A percentile compares a stretch with the other conserved stretches of the same genome.
Evolutionary conservation across 2,113 vertebrate genomes (phyloP).

Genomic region (Pterocles burchelli): DNA sequence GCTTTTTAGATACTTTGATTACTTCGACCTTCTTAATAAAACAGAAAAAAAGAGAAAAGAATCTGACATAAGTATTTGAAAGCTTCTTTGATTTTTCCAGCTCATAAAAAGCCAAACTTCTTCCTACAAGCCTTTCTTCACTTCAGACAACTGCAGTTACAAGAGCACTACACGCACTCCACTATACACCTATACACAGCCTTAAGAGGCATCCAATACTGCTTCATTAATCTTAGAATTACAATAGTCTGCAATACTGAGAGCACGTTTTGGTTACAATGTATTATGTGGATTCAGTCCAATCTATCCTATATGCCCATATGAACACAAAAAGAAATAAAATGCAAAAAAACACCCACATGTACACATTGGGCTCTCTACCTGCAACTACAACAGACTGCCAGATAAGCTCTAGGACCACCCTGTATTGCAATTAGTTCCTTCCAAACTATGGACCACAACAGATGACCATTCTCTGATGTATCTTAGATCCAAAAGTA

Average conservation of each 20-base stretch:
- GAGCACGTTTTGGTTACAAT: not conserved
- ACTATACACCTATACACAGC: not conserved
- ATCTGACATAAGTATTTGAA: not conserved
- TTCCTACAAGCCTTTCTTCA: not conserved
- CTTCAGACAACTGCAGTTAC: not conserved
- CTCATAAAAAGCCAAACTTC: not conserved
- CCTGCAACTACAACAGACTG: not conserved
- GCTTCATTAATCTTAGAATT: not conserved
- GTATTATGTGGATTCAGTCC: not conserved
- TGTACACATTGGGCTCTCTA: accelerated
- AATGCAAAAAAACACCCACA: not conserved
- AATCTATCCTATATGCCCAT: no score
- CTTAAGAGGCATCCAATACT: not conserved
- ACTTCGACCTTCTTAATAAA: not conserved
- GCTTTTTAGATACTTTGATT: not conserved
- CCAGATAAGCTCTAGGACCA: not conserved
- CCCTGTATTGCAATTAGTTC: not conserved
- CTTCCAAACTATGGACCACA: not conserved
- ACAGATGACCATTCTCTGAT: not conserved
- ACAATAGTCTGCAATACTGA: not conserved
- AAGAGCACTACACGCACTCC: not conserved
- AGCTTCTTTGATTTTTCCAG: not conserved
- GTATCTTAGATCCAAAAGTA: not conserved
- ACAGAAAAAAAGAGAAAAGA: not conserved
- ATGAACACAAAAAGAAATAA: not conserved